Conservation (phyloP, 2,113 vertebrate species). For the Periophthalmodon schlosseri region DNA sequence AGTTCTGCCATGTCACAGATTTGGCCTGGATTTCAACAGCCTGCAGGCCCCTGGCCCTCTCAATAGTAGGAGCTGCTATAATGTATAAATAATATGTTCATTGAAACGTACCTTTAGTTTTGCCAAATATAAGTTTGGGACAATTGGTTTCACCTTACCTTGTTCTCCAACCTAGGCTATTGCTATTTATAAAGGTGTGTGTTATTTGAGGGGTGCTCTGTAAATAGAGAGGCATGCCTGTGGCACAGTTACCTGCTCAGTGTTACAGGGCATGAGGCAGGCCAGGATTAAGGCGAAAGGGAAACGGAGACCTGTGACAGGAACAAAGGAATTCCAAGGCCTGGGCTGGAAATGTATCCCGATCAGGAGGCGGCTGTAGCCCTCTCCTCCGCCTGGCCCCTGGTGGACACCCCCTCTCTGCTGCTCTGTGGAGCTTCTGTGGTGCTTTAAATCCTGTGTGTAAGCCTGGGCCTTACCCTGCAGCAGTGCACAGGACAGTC, state of each 20-base stretch:
- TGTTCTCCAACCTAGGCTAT: constrained; percentile 33
- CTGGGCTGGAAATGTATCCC: constrained; percentile 73
- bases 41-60: background rate
- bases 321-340: constrained; percentile 77
- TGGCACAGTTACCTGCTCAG: constrained; percentile 72
- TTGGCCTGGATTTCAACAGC: constrained; percentile 19
- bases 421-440: constrained; percentile 71
- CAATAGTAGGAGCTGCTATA: background rate
- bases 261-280: constrained; percentile 68
- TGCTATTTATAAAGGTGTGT: constrained; percentile 48
- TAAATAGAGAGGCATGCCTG: constrained; percentile 71
- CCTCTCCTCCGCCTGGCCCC: constrained; percentile 52
- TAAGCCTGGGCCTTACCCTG: constrained; percentile 65
- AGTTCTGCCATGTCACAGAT: constrained; percentile 16
- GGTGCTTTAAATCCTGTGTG: constrained; percentile 65
- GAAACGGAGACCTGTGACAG: constrained; percentile 74
- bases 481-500: constrained; percentile 57
- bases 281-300: constrained; percentile 66
- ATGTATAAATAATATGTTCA: background rate
- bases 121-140: background rate
- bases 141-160: constrained; percentile 11
- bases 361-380: constrained; percentile 65
- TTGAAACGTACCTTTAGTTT: background rate
- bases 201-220: constrained; percentile 49
- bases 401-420: constrained; percentile 62